Conservation (phyloP, 2,797 vertebrate genomes). For the Argyrosomus regius region DNA sequence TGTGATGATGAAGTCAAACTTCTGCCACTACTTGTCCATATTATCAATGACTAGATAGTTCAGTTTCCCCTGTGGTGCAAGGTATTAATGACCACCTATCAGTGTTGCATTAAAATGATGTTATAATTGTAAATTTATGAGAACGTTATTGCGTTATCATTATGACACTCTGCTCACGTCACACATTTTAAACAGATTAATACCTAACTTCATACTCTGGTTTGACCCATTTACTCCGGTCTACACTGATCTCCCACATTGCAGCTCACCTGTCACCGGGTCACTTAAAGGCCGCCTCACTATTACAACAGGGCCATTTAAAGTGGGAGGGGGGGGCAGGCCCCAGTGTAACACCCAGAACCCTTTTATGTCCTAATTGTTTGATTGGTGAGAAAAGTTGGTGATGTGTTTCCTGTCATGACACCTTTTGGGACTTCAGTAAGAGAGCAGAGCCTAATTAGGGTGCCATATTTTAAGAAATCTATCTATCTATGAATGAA, state of each 20-base stretch:
- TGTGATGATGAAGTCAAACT: background rate
- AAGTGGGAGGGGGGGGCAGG: conserved; percentile 34
- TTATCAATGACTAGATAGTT: background rate
- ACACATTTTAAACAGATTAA: background rate
- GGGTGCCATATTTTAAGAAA: conserved; percentile 14
- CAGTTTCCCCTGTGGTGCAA: conserved; percentile 2
- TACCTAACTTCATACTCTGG: background rate
- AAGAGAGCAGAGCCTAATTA: conserved; percentile 29
- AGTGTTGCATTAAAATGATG: background rate
- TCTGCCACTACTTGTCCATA: background rate
- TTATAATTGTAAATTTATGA: background rate
- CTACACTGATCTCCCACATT: conserved; percentile 24
- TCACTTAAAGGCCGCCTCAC: conserved; percentile 49
- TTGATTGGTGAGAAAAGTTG: conserved; percentile 68
- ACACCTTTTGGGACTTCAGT: conserved; percentile 63
- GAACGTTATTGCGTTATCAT: background rate
- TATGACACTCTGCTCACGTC: background rate
- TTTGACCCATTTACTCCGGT: background rate
- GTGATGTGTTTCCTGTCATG: conserved; percentile 76
- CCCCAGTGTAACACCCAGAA: conserved; percentile 61
- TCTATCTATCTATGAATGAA: conserved; percentile 7
- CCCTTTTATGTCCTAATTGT: conserved; percentile 76
- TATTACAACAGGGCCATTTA: conserved; percentile 62
- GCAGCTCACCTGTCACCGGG: conserved; percentile 57
- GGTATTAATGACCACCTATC: background rate